Percentiles rank a stretch among this genome's conserved stretches.
Conservation (phyloP, 2,888 invertebrate genomes). For the Tipula vernalis region DNA sequence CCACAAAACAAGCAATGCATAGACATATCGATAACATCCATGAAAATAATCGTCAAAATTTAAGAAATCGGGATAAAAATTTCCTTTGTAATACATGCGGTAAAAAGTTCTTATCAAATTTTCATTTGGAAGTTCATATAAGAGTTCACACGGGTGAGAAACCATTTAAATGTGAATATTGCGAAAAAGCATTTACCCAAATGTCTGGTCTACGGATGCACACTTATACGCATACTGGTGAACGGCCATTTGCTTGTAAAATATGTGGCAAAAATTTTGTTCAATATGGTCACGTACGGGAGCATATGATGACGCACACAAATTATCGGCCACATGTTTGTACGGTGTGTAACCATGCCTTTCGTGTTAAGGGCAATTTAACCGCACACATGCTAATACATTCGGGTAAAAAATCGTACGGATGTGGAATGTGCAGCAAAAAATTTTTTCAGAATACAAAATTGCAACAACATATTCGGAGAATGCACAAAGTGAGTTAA, state of each 20-base stretch:
- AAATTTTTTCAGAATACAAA: background rate
- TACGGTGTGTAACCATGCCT: constrained; percentile 16
- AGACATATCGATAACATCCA: constrained; percentile 18
- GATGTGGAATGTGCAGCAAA: background rate
- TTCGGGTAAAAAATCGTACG: background rate
- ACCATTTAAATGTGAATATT: constrained; percentile 12
- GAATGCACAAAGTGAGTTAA: background rate
- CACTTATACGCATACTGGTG: constrained; percentile 9
- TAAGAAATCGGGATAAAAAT: constrained; percentile 16
- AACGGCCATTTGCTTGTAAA: constrained; percentile 10
- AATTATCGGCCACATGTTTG: constrained; percentile 11
- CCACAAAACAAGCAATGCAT: constrained; percentile 17
- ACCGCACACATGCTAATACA: constrained; percentile 15
- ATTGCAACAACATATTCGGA: background rate
- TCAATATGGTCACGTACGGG: constrained; percentile 11
- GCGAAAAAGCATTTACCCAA: constrained; percentile 10
- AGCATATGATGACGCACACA: constrained; percentile 9
- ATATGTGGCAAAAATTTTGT: constrained; percentile 8
- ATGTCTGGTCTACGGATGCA: constrained; percentile 10
- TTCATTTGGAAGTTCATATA: constrained; percentile 28
- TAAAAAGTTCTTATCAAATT: constrained; percentile 27
- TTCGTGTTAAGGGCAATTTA: constrained; percentile 16
- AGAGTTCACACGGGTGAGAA: constrained; percentile 13
- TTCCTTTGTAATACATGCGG: constrained; percentile 23
- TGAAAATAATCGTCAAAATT: constrained; percentile 15